These are phyloP conservation scores for Caenorhabditis drosophilae DNA, from an alignment of 2,888 invertebrate species.

Conservation along the genomic window DNA sequence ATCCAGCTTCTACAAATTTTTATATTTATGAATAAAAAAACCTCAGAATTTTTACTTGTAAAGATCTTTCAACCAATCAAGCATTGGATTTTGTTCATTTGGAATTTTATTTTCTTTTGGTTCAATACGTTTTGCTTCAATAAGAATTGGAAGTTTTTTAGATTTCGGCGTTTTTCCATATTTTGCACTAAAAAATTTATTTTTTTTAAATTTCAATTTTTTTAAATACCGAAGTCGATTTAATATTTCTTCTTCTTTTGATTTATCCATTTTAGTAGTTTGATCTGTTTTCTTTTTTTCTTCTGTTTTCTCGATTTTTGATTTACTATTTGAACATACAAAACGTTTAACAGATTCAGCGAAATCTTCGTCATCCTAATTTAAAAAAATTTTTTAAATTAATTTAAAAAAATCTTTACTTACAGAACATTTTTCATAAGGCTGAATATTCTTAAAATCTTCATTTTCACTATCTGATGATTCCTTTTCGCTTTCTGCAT, in stretches of 20 bases:
- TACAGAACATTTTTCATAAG: slow-evolving; percentile 12
- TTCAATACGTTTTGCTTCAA: slow-evolving; percentile 8
- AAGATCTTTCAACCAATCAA: slow-evolving; percentile 13
- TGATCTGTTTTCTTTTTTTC: not conserved
- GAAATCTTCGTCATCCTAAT: slow-evolving; percentile 29
- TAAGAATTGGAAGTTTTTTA: slow-evolving; percentile 21
- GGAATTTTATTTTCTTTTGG: not conserved
- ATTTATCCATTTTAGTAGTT: not conserved
- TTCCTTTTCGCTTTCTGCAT: slow-evolving; percentile 15
- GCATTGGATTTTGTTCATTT: not conserved
- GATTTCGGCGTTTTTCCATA: slow-evolving; percentile 23
- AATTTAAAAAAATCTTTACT: not conserved
- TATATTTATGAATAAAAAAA: not conserved
- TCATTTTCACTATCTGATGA: slow-evolving; percentile 6
- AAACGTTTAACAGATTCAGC: slow-evolving; percentile 18
- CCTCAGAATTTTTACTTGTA: not conserved
- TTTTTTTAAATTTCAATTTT: too few relatives aligned
- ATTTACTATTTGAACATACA: not conserved
- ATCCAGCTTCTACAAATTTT: slow-evolving; percentile 15
- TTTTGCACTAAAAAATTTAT: slow-evolving; percentile 10
- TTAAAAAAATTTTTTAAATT: not conserved
- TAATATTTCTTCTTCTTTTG: not conserved
- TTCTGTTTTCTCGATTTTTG: slow-evolving; percentile 16
- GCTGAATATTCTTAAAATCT: slow-evolving; percentile 15
- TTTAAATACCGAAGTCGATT: not conserved